These are phyloP conservation scores for Larimichthys polyactis DNA, from an alignment of 2,113 vertebrate species.

Conservation along the genomic window DNA sequence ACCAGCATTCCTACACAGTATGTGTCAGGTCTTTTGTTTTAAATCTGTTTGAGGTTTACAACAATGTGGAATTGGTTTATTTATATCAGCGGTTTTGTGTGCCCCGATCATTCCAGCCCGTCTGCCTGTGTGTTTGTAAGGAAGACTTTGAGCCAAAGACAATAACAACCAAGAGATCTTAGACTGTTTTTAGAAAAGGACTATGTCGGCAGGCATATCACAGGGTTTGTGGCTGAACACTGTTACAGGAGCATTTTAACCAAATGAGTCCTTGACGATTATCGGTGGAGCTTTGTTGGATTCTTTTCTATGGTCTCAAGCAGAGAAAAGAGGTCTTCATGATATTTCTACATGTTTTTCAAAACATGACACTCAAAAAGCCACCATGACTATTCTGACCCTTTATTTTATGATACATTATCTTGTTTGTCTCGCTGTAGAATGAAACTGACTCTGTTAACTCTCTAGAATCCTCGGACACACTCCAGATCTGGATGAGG, in stretches of 20 bases:
- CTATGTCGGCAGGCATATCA: slow-evolving; percentile 23
- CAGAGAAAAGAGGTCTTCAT: background rate
- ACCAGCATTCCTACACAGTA: slow-evolving; percentile 69
- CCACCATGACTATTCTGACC: background rate
- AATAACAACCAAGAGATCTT: slow-evolving; percentile 55
- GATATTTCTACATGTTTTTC: background rate
- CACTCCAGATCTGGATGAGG: slow-evolving; percentile 92
- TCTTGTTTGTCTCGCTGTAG: background rate
- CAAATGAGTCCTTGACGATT: slow-evolving; percentile 54
- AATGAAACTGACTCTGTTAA: slow-evolving; percentile 6
- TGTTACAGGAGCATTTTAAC: slow-evolving; percentile 45
- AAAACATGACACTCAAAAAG: background rate
- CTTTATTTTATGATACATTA: background rate
- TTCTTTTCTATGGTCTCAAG: slow-evolving; percentile 23
- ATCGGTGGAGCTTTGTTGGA: background rate
- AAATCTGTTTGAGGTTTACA: slow-evolving; percentile 56
- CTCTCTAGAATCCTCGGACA: slow-evolving; percentile 92
- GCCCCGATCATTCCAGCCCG: slow-evolving; percentile 41
- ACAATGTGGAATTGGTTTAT: slow-evolving; percentile 61
- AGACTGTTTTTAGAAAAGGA: slow-evolving; percentile 35
- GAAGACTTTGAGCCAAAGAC: slow-evolving; percentile 51
- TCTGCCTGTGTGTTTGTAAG: slow-evolving; percentile 41
- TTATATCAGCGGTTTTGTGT: slow-evolving; percentile 56
- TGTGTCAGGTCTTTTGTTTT: slow-evolving; percentile 71
- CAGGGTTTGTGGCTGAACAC: slow-evolving; percentile 36